Base-by-base conservation (phyloP, 2,113 vertebrate species). In the Enhydra lutris region DNA sequence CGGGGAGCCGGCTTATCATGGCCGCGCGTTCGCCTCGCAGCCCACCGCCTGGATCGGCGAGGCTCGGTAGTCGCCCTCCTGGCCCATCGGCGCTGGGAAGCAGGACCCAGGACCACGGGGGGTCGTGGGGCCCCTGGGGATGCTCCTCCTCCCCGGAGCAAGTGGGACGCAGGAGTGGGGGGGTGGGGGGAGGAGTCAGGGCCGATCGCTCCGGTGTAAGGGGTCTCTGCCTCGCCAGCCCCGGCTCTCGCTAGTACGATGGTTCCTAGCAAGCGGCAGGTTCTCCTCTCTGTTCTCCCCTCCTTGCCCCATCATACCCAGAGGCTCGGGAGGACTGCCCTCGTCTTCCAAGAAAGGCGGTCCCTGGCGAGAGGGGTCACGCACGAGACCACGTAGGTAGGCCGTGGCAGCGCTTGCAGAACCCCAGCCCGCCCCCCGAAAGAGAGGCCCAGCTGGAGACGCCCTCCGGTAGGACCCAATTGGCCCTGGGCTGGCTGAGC, bases 11-110 rank as follows among this genome's bases (percentile, higher is more conserved):
- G 87, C 85, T 97, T 96, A 89, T 97, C 97, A 96, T 93, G 96
- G 98, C 95, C 97, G 96, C 95, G 97, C 98, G 97, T 98, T 98
- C 97, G 96, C 96, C 97, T 98, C 93, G 97, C 98, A 97, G 89
- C 97, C 97, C 96, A 95, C 97, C 98, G 98, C 97, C 98, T 96
- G 98, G 36, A 59, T 76, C 4, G 1, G 13, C 3, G 88, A 98
- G 98, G 97, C 97, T 99, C 98, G 97, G 93, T 96, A 98, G 98
- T 98, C 96, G 97, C 98, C 95, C 98, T 99, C 98, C 36, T 78
- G 52, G 12, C 26, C 4, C 1, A 0, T 84, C 24, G 61, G 87
- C 8, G 96, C 76, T 80, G 93, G 97, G 98, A 98, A 97, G 98
- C 97, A 98, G 99, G 98, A 98, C 97, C 97, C 97, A 98, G 93